Evolutionary conservation across 2,797 vertebrate species (phyloP).

Genomic region (Danio albolineatus): DNA sequence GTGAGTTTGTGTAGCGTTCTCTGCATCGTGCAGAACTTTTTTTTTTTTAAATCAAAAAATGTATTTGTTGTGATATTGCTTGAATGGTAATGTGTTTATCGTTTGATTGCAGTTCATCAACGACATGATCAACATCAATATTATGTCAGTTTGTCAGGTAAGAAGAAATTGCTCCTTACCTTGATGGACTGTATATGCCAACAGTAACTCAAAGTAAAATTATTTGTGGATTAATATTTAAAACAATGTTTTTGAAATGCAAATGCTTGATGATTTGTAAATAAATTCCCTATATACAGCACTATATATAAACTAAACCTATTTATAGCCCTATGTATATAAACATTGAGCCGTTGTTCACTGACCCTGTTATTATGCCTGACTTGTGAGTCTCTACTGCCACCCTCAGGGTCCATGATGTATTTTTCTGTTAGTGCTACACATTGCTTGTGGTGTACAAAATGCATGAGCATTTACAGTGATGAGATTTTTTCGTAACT

Average conservation of each 20-base stretch:
- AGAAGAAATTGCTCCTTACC: conserved; percentile 52
- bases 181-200: not conserved
- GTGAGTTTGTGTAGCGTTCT: conserved; percentile 78
- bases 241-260: not conserved
- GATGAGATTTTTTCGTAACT: too few relatives aligned
- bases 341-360: not conserved
- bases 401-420: conserved; percentile 26
- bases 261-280: not conserved
- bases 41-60: not conserved
- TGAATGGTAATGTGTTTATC: not conserved
- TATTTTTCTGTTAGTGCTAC: not conserved
- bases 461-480: not conserved
- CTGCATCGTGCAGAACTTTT: not conserved
- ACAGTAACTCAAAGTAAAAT: too few relatives aligned
- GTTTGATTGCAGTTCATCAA: conserved; percentile 80
- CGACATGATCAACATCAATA: conserved; percentile 88
- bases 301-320: not conserved
- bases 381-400: conserved; percentile 21
- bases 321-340: not conserved
- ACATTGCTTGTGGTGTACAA: not conserved
- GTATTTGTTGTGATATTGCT: not conserved
- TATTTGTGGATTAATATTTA: too few relatives aligned
- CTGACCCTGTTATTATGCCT: not conserved
- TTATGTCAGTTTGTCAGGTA: conserved; percentile 88
- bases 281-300: not conserved